Conservation (phyloP, 1,140 invertebrate genomes). For the Drosophila jambulina region DNA sequence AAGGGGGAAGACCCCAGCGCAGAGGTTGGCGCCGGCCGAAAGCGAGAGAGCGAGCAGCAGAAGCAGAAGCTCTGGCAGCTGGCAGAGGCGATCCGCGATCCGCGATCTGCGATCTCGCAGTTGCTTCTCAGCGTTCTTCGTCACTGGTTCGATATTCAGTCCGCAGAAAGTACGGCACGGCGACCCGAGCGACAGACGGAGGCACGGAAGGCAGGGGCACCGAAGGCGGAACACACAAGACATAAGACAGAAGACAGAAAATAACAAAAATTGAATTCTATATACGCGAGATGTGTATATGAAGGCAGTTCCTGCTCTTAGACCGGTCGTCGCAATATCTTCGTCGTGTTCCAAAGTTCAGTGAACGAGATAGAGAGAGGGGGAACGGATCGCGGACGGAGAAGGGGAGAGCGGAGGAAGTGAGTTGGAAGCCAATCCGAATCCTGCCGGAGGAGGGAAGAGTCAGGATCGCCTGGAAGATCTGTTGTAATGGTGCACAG, state of each 20-base stretch:
- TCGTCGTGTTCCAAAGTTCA: conserved; percentile 43
- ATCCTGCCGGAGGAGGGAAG: conserved; percentile 15
- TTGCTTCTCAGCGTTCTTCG: conserved; percentile 45
- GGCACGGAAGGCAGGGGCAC: conserved; percentile 24
- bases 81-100: background rate
- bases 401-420: no score
- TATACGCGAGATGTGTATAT: conserved; percentile 42
- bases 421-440: background rate
- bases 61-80: conserved; percentile 25
- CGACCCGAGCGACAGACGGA: background rate
- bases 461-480: conserved; percentile 20
- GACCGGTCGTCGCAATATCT: conserved; percentile 39
- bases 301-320: conserved; percentile 49
- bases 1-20: conserved; percentile 8
- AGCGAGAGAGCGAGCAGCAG: background rate
- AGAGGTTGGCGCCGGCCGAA: conserved; percentile 19
- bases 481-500: conserved; percentile 66
- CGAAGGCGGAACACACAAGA: conserved; percentile 23
- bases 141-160: conserved; percentile 38
- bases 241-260: conserved; percentile 24
- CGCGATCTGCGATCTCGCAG: conserved; percentile 18
- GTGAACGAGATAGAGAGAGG: conserved; percentile 11
- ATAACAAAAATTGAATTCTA: conserved; percentile 41
- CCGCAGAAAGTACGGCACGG: conserved; percentile 17
- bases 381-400: background rate